These are phyloP conservation scores for Pelecanus crispus DNA, from an alignment of 2,113 vertebrate species.

Conservation along the genomic window DNA sequence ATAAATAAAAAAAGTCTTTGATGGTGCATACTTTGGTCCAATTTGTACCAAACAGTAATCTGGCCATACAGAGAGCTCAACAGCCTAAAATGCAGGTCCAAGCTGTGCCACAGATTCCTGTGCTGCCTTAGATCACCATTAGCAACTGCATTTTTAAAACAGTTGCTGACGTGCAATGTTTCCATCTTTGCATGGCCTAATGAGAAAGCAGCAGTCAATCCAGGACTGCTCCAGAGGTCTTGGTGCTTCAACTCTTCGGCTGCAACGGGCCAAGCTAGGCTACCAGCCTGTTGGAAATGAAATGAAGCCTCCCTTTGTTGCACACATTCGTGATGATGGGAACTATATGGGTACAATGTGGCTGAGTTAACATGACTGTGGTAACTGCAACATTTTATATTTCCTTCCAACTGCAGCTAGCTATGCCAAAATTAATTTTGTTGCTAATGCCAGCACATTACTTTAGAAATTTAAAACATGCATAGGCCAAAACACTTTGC, in stretches of 20 bases:
- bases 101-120: background rate
- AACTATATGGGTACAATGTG: background rate
- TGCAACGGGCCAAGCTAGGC: background rate
- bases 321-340: background rate
- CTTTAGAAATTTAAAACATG: background rate
- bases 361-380: background rate
- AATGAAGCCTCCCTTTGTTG: background rate
- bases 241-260: accelerated
- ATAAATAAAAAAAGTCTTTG: background rate
- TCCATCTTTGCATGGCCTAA: background rate
- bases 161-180: background rate
- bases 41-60: background rate
- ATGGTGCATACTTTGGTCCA: background rate
- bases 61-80: background rate
- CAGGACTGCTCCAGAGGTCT: background rate
- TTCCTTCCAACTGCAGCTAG: background rate
- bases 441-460: background rate
- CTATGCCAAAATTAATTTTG: background rate
- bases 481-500: background rate
- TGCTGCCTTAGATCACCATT: background rate
- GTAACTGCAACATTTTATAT: background rate
- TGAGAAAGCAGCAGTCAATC: background rate
- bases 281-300: background rate
- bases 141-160: background rate
- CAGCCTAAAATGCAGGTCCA: background rate